Percentiles rank a stretch among this genome's conserved stretches.
These are phyloP conservation scores for Cenopis cana DNA, from an alignment of 2,888 invertebrate species.

Conservation along the genomic window DNA sequence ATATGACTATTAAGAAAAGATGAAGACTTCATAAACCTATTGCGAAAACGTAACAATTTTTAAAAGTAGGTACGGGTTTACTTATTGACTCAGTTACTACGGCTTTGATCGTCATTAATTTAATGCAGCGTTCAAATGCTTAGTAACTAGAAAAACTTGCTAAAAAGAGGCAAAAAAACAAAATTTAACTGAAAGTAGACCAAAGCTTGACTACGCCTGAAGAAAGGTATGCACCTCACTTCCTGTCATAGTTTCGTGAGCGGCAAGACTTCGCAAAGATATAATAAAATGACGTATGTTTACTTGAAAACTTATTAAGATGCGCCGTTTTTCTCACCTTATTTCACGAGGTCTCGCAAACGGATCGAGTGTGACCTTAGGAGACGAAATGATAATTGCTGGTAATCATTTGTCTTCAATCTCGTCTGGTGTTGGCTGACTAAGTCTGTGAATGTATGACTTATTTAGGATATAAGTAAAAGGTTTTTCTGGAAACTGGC, in stretches of 20 bases:
- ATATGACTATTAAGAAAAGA: too few species aligned
- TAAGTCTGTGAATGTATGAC: slow-evolving; percentile 46
- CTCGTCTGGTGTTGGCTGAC: slow-evolving; percentile 54
- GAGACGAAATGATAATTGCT: slow-evolving; percentile 77
- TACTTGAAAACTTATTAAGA: slow-evolving; percentile 55
- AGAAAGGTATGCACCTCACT: slow-evolving; percentile 75
- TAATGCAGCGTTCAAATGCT: neutral
- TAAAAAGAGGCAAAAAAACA: slow-evolving; percentile 36
- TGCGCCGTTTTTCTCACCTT: slow-evolving; percentile 59
- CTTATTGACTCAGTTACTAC: neutral
- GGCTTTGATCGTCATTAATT: neutral
- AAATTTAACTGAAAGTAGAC: slow-evolving; percentile 36
- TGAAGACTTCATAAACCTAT: neutral
- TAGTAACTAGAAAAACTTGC: neutral
- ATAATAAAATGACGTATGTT: slow-evolving; percentile 66
- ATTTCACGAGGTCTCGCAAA: slow-evolving; percentile 68
- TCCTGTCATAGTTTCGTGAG: slow-evolving; percentile 80
- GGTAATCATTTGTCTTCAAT: slow-evolving; percentile 58
- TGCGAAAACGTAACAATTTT: neutral
- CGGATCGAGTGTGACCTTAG: slow-evolving; percentile 77
- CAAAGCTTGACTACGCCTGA: slow-evolving; percentile 67
- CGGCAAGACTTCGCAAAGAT: slow-evolving; percentile 55
- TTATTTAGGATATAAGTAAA: slow-evolving; percentile 32
- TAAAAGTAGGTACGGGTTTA: neutral
- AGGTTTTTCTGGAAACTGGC: slow-evolving; percentile 29